Base-by-base conservation (phyloP, 2,113 vertebrate species). In the Xenopus borealis region DNA sequence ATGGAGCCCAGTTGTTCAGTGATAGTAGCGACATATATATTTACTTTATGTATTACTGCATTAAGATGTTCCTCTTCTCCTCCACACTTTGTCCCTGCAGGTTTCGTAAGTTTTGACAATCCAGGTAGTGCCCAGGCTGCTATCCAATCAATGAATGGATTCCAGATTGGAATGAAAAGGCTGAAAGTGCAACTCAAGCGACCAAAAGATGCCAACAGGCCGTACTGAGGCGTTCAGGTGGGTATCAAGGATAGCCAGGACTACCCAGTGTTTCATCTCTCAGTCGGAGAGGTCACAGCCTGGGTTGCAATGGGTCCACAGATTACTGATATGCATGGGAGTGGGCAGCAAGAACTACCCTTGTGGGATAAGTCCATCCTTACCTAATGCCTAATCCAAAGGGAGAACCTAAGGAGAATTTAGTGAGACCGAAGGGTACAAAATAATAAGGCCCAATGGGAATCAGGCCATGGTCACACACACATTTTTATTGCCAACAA, bases 61-160 rank as follows among this genome's bases (percentile, higher is more conserved):
- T 9, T 9, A 40, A 40, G 6, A 9, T 40, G 33, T 50, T 50
- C 12, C 47, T 50, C 9, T 16, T 50, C 11, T 50, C 11, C 12
- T 9, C 46, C 1, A 47, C 46, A 47, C 52, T 17, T 53, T 53
- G 14, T n/a, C 17, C 66, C 59, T 71, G 14, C 82, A 96, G 95
- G 94, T 81, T 96, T 96, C 74, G 94, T 96, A 85, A 96, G 95
- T 90, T 96, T 96, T 81, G 95, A 96, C 90, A 96, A 96, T 92
- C 94, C 95, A 0, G 90, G 92, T 75, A 95, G 94, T 4, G 94
- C 95, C 65, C 95, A 96, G 86, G 92, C 94, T 0, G 94, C 94
- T 82, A 95, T 96, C 85, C 95, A 96, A 86, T 92, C 95, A 78
- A 96, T 96, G 95, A 95, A 96, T 13, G 95, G 95, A 17, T 96